Percentiles rank a stretch among this genome's conserved stretches.
These are phyloP conservation scores for Listrodromus nycthemerus DNA, from an alignment of 2,888 invertebrate genomes.

Conservation along the genomic window DNA sequence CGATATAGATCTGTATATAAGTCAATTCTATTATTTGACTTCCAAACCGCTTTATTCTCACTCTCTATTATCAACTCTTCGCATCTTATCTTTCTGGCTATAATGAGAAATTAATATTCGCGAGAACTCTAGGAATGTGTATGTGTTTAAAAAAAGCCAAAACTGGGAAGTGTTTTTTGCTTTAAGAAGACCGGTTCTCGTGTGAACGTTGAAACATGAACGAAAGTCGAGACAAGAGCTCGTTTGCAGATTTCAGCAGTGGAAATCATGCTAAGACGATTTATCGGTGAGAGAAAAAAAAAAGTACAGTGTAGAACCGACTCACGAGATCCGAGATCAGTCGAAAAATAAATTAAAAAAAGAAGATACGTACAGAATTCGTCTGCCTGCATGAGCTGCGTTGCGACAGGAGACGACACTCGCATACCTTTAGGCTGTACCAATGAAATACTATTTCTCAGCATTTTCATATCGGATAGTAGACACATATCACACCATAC, in stretches of 20 bases:
- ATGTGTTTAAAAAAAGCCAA: background rate
- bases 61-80: constrained; percentile 58
- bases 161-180: background rate
- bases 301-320: background rate
- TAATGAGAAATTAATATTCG: constrained; percentile 29
- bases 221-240: constrained; percentile 28
- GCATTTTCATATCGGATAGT: constrained; percentile 75
- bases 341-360: constrained; percentile 26
- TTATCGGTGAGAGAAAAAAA: background rate
- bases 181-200: constrained; percentile 38
- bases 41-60: background rate
- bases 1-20: constrained; percentile 58
- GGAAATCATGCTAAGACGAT: constrained; percentile 6
- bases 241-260: constrained; percentile 5
- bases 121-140: background rate
- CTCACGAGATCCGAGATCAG: constrained; percentile 21
- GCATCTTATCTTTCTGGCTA: constrained; percentile 56
- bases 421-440: constrained; percentile 60
- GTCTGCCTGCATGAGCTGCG: constrained; percentile 60
- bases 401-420: constrained; percentile 50
- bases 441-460: constrained; percentile 71
- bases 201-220: constrained; percentile 32
- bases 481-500: constrained; percentile 66
- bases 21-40: constrained; percentile 43
- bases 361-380: constrained; percentile 26